A percentile compares a stretch with the other conserved stretches of the same genome.
These are phyloP conservation scores for Sarcophaga bullata DNA, from an alignment of 1,140 invertebrate species.

Conservation along the genomic window DNA sequence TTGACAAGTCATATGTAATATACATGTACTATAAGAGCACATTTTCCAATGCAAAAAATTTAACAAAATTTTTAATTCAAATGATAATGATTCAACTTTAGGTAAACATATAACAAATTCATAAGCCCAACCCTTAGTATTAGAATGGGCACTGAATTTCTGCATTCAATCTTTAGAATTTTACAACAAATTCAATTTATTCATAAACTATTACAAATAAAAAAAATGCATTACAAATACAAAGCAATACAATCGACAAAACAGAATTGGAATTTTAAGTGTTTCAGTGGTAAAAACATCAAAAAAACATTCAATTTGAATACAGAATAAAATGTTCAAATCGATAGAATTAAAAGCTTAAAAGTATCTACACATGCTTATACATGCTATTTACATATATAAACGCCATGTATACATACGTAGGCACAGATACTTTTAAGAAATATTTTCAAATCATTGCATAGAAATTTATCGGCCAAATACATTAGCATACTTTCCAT, in stretches of 20 bases:
- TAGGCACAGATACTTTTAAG: background rate
- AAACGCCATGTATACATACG: background rate
- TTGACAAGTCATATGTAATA: too few species aligned
- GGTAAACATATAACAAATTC: too few species aligned
- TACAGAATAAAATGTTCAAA: background rate
- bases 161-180: background rate
- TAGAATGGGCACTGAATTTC: too few species aligned
- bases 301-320: slow-evolving; percentile 1
- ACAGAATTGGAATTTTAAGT: slow-evolving; percentile 23
- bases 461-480: slow-evolving; percentile 10
- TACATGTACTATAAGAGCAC: too few species aligned
- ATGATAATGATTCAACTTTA: too few species aligned
- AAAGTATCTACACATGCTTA: background rate
- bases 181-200: background rate
- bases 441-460: background rate
- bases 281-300: slow-evolving; percentile 15
- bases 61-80: too few species aligned
- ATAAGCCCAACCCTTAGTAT: too few species aligned
- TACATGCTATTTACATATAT: background rate
- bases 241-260: background rate
- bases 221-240: background rate
- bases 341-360: background rate
- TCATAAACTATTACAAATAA: background rate
- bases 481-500: slow-evolving; percentile 19
- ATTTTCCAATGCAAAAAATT: too few species aligned